Conservation (phyloP, 2,113 vertebrate species). For the Zeus faber region DNA sequence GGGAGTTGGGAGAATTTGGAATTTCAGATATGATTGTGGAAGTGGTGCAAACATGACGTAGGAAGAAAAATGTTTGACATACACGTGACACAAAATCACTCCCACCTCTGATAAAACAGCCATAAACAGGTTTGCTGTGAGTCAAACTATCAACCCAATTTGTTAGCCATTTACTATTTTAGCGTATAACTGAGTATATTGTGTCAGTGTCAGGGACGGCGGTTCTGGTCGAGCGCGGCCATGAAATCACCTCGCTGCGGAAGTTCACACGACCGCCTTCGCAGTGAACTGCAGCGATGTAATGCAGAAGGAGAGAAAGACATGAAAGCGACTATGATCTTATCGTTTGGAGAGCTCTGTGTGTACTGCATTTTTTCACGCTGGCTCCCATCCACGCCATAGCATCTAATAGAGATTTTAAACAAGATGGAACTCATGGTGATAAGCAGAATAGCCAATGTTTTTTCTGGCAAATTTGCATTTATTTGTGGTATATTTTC, state of each 20-base stretch:
- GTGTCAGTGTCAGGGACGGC: too few relatives aligned
- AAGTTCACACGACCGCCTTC: too few relatives aligned
- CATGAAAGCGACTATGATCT: neutral
- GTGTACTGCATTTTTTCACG: neutral
- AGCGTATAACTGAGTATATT: too few relatives aligned
- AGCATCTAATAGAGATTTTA: neutral
- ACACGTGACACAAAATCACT: neutral
- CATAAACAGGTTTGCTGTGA: slow-evolving; percentile 1
- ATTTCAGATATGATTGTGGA: neutral
- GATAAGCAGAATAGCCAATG: too few relatives aligned
- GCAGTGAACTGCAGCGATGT: too few relatives aligned
- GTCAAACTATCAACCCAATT: neutral
- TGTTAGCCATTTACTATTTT: too few relatives aligned
- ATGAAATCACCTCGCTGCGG: too few relatives aligned
- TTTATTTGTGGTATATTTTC: too few relatives aligned
- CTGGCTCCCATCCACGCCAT: too few relatives aligned
- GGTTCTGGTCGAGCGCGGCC: too few relatives aligned
- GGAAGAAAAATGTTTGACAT: neutral
- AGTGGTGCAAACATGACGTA: neutral
- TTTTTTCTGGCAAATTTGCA: too few relatives aligned
- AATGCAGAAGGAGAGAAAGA: too few relatives aligned
- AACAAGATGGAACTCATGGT: neutral
- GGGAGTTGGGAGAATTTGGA: neutral
- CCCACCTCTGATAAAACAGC: slow-evolving; percentile 8
- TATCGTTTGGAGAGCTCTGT: neutral